Base-by-base conservation (phyloP, 2,113 vertebrate genomes). In the Eudyptes chrysolophus region DNA sequence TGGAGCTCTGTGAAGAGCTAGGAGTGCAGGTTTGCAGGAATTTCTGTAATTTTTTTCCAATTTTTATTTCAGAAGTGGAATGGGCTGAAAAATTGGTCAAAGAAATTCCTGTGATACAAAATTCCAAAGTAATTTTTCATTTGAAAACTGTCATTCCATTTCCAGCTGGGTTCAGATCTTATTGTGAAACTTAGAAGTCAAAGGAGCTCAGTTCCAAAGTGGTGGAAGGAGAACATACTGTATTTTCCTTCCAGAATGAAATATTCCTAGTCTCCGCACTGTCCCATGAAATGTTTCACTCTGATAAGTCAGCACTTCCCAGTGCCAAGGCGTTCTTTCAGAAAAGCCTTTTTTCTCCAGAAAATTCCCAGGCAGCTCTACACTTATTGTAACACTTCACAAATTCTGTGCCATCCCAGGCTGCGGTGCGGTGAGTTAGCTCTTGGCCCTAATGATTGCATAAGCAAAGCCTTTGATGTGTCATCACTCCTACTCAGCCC, bases 391-490 rank as follows among this genome's bases (percentile, higher is more conserved):
- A 34, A 38, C 15, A 3, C 26, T 52, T 51, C 11, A 16, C 13
- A 36, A 29, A 36, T 61, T 25, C 55, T 6, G 38, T 52, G 78
- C 89, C 38, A 42, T 46, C 34, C 68, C 51, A 46, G 51, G 25
- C 44, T 78, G 77, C 46, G 12, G 36, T 6, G 58, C 57, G 26
- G 32, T 2, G 46, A 46, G 36, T 38, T 83, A 57, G n/a, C 89
- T 95, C 81, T 30, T 64, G 62, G 89, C 78, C 69, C 68, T 68
- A 9, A 4, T 4, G 49, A 21, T 78, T 87, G 70, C 70, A 21
- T 52, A 75, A 88, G 90, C 65, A n/a, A 65, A 87, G 34, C 46
- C 65, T 94, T 90, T 92, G 92, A 87, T 64, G 86, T 87, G 89
- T 34, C 15, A 58, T 79, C 26, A 3, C 79, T 91, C 87, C 70